phyloP scores from a whole-genome alignment of 2,888 invertebrate species.

The Cartodere bifasciata region DNA sequence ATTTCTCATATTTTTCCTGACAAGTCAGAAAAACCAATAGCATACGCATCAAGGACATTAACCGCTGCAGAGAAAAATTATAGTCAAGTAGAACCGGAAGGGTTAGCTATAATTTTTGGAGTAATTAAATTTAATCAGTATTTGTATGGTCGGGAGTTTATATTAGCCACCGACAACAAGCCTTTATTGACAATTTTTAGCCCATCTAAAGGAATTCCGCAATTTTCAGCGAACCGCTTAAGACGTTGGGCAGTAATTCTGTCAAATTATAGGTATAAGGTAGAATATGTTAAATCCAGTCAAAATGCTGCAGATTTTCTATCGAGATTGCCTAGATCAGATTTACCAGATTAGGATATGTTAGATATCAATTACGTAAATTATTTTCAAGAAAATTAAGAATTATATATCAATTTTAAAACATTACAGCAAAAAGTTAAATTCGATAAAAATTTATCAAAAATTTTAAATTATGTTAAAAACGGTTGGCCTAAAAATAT shows the following conservation, averaged over 20 bases:
- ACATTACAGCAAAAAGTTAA: too few relatives aligned
- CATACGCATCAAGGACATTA: constrained; percentile 10
- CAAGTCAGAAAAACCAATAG: too few relatives aligned
- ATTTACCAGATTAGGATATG: too few relatives aligned
- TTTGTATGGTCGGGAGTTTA: constrained; percentile 7
- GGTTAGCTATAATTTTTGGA: constrained; percentile 9
- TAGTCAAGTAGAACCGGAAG: constrained; percentile 11
- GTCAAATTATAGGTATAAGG: constrained; percentile 17
- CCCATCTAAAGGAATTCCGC: constrained; percentile 10
- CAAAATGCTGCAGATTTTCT: constrained; percentile 3
- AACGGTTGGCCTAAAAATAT: too few relatives aligned
- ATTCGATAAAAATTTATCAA: too few relatives aligned
- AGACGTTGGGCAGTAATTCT: constrained; percentile 17
- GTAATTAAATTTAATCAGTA: constrained; percentile 12
- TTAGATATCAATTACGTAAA: too few relatives aligned
- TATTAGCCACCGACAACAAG: constrained; percentile 9
- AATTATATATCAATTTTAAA: too few relatives aligned
- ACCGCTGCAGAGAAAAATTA: constrained; percentile 6
- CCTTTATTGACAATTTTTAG: constrained; percentile 7
- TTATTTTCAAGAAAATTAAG: too few relatives aligned
- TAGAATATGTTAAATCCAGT: constrained; percentile 10
- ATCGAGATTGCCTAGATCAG: constrained; percentile 4
- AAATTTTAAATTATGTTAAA: too few relatives aligned
- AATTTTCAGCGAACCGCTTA: constrained; percentile 23
- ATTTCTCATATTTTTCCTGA: too few relatives aligned